Evolutionary conservation across 2,113 vertebrate species (phyloP), one percentile per base, ranked within the genome.

Genomic region (Centrocercus urophasianus): DNA sequence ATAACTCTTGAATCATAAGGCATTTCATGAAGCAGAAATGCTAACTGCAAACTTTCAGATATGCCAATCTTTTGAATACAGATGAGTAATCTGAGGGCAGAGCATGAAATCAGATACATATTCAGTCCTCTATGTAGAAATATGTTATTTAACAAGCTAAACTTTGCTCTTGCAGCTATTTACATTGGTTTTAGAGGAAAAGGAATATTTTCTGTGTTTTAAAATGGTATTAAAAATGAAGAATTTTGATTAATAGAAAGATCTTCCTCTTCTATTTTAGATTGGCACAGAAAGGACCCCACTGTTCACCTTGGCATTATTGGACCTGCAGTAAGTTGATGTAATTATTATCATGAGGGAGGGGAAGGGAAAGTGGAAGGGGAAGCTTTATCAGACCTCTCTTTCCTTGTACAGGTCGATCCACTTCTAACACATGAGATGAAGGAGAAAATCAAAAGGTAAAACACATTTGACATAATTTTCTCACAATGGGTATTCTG

Each of bases 291-390:
- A 67, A 95, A 97, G 83, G 97, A 99, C 86, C 97, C 98, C 8
- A 94, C 88, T 28, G 98, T 98, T 86, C 93, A 98, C n/a, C 96
- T 99, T 87, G 93, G 98, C 87, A 98, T 99, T 78, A 98, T 99
- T 75, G 99, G 99, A 56, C 98, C 98, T 60, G 97, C 97, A 96
- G 99, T 99, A 96, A 98, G 97, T 97, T 47, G 5, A 9, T 59
- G 22, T 32, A 61, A 13, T 74, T 88, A 67, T 83, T 43, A 16
- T 42, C 88, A 71, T 45, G 43, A 17, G 43, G 43, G 17, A 45
- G 18, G 43, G 43, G 18, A 45, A 9, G 43, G 43, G 14, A 18
- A 43, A 43, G 42, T 43, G 42, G 42, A 43, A 43, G 42, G 42
- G 6, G 42, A 43, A 43, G 14, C 42, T 43, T 43, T 43, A 15